Evolutionary conservation across 1,140 invertebrate genomes (phyloP), one percentile per base, ranked within the genome.

Genomic region (Holcopasites calliopsidis): DNA sequence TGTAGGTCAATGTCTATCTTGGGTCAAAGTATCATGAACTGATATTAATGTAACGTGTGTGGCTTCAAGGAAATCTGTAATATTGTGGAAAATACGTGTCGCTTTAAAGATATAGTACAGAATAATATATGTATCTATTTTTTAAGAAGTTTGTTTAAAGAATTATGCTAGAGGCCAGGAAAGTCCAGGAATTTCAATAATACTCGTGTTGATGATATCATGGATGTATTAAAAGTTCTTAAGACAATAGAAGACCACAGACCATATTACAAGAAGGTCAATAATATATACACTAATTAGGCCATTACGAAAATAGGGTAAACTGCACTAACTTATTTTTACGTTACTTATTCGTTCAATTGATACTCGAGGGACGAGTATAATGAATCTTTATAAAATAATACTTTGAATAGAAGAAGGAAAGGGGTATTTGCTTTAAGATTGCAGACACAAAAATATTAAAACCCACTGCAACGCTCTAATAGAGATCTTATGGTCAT

Each of bases 201-300:
- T 79, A 76, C 80, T 85, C 75, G 78, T 33, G 23, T 62, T 76
- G 47, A 61, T 23, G 42, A 26, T 57, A n/a, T n/a, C n/a, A n/a
- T n/a, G n/a, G n/a, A n/a, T n/a, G n/a, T n/a, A n/a, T n/a, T n/a
- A n/a, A n/a, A n/a, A n/a, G n/a, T n/a, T n/a, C n/a, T n/a, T n/a
- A n/a, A n/a, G n/a, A n/a, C n/a, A 77, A 88, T 83, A 85, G 81
- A 72, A 82, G 65, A 65, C 81, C 82, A 84, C 54, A 84, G 84
- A 82, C 88, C 85, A 80, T 60, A 77, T 85, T 86, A 82, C 82
- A 85, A 80, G 76, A 87, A 89, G 81, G 79, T 86, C 84, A 72
- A 33, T 66, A 79, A 70, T 78, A 68, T 76, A 42, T 79, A 49
- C 65, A 23, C 55, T 74, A 89, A 89, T 60, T 89, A 86, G 87